phyloP scores from a whole-genome alignment of 2,797 vertebrate species.

The Staurois parvus region DNA sequence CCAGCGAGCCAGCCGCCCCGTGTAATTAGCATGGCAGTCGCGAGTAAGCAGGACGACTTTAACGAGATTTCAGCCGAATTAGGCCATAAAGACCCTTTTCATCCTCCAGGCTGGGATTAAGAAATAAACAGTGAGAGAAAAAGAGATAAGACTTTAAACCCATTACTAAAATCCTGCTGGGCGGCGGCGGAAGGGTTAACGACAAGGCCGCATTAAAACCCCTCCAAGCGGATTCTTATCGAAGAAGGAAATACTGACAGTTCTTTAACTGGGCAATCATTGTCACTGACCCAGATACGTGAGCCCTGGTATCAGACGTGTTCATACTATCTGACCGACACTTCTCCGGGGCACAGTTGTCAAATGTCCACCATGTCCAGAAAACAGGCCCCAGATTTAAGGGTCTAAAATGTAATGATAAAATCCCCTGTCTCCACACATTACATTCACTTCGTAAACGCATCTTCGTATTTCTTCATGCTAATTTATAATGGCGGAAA shows the following conservation, averaged over 20 bases:
- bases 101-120: slow-evolving; percentile 34
- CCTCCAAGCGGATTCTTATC: slow-evolving; percentile 38
- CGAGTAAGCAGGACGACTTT: slow-evolving; percentile 56
- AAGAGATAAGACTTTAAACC: slow-evolving; percentile 47
- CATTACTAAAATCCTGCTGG: slow-evolving; percentile 55
- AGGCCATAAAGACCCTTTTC: slow-evolving; percentile 49
- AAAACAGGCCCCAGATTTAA: too few species aligned
- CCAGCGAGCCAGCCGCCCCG: neutral
- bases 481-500: too few species aligned
- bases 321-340: neutral
- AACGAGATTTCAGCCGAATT: slow-evolving; percentile 58
- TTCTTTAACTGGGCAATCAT: slow-evolving; percentile 38
- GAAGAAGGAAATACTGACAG: slow-evolving; percentile 37
- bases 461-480: too few species aligned
- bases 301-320: neutral
- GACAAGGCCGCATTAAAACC: neutral
- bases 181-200: slow-evolving; percentile 28
- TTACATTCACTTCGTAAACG: too few species aligned
- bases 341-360: neutral
- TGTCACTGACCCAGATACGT: slow-evolving; percentile 40
- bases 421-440: too few species aligned
- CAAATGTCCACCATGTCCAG: neutral
- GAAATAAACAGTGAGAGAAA: slow-evolving; percentile 36
- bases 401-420: too few species aligned
- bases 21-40: slow-evolving; percentile 53